phyloP scores from a whole-genome alignment of 2,797 vertebrate species.

The Tympanoctomys barrerae region DNA sequence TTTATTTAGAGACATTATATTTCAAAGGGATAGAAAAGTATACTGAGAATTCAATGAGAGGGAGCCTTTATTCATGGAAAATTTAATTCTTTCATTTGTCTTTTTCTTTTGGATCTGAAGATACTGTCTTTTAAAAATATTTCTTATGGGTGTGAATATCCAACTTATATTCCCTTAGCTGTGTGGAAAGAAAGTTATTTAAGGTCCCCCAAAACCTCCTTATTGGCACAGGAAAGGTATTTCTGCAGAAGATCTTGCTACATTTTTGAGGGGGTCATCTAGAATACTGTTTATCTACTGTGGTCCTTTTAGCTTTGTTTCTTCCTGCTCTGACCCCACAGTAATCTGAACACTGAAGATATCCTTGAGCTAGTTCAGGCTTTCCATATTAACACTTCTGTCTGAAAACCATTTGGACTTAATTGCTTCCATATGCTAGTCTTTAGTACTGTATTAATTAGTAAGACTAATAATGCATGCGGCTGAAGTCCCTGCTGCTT shows the following conservation, averaged over 20 bases:
- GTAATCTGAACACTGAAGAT: background rate
- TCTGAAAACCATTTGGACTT: constrained; percentile 27
- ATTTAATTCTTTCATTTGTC: constrained; percentile 53
- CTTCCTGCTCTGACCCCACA: background rate
- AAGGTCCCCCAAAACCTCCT: background rate
- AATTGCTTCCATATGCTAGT: background rate
- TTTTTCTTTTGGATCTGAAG: constrained; percentile 31
- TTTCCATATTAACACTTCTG: constrained; percentile 47
- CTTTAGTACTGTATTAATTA: constrained; percentile 47
- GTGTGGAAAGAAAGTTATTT: background rate
- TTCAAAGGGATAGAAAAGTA: background rate
- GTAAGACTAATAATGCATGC: background rate
- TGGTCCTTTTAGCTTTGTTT: background rate
- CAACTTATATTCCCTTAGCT: background rate
- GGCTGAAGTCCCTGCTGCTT: background rate
- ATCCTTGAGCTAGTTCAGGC: constrained; percentile 44
- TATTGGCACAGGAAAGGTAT: constrained; percentile 25
- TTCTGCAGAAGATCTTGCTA: background rate
- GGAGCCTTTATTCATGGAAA: constrained; percentile 4
- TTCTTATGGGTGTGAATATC: constrained; percentile 11
- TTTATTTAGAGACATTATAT: background rate
- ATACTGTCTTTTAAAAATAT: background rate
- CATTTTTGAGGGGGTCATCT: constrained; percentile 8
- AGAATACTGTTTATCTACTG: background rate
- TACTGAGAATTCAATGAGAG: background rate